Percentiles rank a stretch among this genome's conserved stretches.
phyloP scores from a whole-genome alignment of 2,113 vertebrate genomes.

The Tyto alba region DNA sequence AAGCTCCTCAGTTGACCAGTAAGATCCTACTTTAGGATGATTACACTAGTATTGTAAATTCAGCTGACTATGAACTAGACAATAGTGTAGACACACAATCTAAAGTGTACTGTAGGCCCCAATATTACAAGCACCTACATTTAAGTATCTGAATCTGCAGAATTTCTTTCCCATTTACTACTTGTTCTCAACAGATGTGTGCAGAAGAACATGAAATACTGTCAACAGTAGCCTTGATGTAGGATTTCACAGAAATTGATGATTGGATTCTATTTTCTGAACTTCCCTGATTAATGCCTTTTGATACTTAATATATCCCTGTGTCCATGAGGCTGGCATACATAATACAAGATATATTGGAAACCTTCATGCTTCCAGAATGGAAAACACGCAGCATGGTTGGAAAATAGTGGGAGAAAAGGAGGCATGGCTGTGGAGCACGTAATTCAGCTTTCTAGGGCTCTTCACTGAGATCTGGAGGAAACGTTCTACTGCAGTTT shows the following conservation, averaged over 20 bases:
- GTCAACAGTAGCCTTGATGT: neutral
- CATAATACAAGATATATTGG: neutral
- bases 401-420: neutral
- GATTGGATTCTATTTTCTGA: neutral
- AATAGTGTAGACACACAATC: neutral
- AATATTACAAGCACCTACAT: neutral
- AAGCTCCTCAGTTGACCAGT: neutral
- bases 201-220: neutral
- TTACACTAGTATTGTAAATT: neutral
- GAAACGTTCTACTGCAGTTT: neutral
- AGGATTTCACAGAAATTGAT: neutral
- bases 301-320: neutral
- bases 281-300: neutral
- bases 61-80: neutral
- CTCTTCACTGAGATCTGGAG: neutral
- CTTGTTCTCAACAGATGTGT: neutral
- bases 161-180: neutral
- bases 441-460: neutral
- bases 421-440: neutral
- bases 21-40: neutral
- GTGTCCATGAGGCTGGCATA: no score
- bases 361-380: neutral
- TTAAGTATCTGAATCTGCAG: neutral
- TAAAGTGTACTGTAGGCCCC: accelerated
- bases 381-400: accelerated